Base-by-base conservation (phyloP, 1,140 invertebrate genomes). In the Papilio helenus region DNA sequence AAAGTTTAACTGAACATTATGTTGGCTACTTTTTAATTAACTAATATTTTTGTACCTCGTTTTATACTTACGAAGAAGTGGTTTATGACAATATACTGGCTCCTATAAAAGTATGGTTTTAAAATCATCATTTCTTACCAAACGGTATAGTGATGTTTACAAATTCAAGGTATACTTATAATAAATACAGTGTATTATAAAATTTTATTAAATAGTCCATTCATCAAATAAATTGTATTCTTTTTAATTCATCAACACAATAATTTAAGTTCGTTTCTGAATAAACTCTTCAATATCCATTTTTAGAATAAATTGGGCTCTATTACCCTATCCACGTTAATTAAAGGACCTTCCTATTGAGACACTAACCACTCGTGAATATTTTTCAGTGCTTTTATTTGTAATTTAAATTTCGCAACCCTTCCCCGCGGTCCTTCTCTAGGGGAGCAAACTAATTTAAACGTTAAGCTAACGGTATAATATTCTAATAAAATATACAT, bases 351-450 rank as follows among this genome's bases (percentile, higher is more conserved):
- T 93, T 90, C 92, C 93, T 93, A 91, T 94, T 90, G 88, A 90
- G 90, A 86, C 92, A 93, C 91, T 93, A 92, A 90, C 91, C 90
- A 92, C 90, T 93, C 91, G 90, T 88, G 90, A 92, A 91, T 93
- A 93, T 94, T 93, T 94, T 93, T 94, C 91, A 92, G 91, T 93
- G 87, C 89, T 94, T 95, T 94, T 94, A 94, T 95, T 95, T 95
- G 94, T 94, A 93, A 95, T 95, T 94, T 94, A 95, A 95, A 95
- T 95, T 94, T 93, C 83, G 86, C 91, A 93, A 94, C 91, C 92
- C 92, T 92, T 92, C 87, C 81, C 84, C 87, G 89, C 79, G 90
- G 88, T 92, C 84, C 83, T 81, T 86, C 86, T 90, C 86, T 87
- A 87, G 90, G 93, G 93, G 92, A 89, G 90, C 92, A 92, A 93